Base-by-base conservation (phyloP, 2,797 vertebrate species). In the Microctenopoma stevenorrisi region DNA sequence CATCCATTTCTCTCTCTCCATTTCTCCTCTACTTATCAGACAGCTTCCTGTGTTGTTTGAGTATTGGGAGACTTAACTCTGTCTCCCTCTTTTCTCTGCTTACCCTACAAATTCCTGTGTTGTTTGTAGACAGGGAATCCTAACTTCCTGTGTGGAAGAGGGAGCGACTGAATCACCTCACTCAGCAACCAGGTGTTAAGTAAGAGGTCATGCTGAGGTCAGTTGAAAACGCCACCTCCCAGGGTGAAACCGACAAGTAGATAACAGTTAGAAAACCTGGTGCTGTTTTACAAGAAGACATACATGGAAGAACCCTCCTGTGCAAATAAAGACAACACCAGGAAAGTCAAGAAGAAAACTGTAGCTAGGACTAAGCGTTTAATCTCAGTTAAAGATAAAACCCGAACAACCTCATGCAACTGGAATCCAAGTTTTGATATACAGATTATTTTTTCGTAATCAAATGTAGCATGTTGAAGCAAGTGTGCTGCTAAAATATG, bases 1-100 rank as follows among this genome's bases (percentile, higher is more conserved):
- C 70, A 80, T 78, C 84, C 37, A 64, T 63, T 74, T 61, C 70
- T 75, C 66, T 63, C 60, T 56, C 69, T 55, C 56, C 44, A 3
- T 86, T 76, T 76, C 49, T 57, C 54, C 62, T 49, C 54, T 69
- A 57, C 75, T 84, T 72, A 72, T 81, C 71, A 44, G 33, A 77
- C 72, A 72, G 83, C 77, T 85, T 85, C 76, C 84, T 68, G 70
- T 79, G 76, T 78, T 85, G 79, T 84, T 85, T 47, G 71, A 82
- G 70, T 68, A 76, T 67, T 68, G 64, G 37, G 71, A 78, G 63
- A 72, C 69, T 76, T 68, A 71, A 65, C 79, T 74, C 57, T 61
- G 38, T 58, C 58, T 60, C 54, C 3, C 35, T 58, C 64, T 67
- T 61, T 55, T 64, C 60, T 61, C 59, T 78, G 74, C 68, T 76